Base-by-base conservation (phyloP, 1,140 invertebrate species). In the Agrypnia vestita region DNA sequence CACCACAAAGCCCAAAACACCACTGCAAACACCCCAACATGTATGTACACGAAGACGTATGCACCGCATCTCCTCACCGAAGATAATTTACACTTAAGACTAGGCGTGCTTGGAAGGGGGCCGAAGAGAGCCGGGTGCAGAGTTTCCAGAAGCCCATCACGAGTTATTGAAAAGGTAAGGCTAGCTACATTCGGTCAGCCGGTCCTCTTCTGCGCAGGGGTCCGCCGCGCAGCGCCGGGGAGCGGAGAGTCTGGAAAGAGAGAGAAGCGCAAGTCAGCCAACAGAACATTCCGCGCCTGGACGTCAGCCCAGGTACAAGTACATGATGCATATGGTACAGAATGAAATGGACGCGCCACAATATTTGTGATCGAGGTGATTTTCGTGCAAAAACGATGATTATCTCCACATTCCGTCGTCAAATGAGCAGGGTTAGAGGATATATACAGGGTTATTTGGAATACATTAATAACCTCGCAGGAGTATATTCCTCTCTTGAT, bases 11-110 rank as follows among this genome's bases (percentile, higher is more conserved):
- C 55, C 61, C 61, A 64, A 43, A 43, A 35, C 25, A 64, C 61
- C 61, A n/a, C 21, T 59, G 17, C 17, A 59, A 21, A 59, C 55
- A 35, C 6, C 25, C 49, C 61, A 9, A 64, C 21, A 43, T 35
- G 11, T 64, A 64, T 64, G n/a, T 64, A 64, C 61, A 64, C 61
- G 10, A 35, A 3, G 1, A 35, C 6, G 25, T 35, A 59, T 59
- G 55, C 55, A 35, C 55, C 11, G 9, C 55, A 11, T 59, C 55
- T 59, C 17, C 15, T 9, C 15, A 59, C 55, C 61, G 25, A 21
- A 25, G 19, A 25, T 15, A 64, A 64, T 64, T 64, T 64, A 64
- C 61, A 64, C 61, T 64, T 64, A 64, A 64, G n/a, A 64, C 61
- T 64, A 64, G 61, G 25, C 25, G 61, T 25, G 61, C 61, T 64